Percentiles rank a stretch among this genome's conserved stretches.
Evolutionary conservation across 2,797 vertebrate genomes (phyloP).

Genomic region (Coccyzus lansbergi): DNA sequence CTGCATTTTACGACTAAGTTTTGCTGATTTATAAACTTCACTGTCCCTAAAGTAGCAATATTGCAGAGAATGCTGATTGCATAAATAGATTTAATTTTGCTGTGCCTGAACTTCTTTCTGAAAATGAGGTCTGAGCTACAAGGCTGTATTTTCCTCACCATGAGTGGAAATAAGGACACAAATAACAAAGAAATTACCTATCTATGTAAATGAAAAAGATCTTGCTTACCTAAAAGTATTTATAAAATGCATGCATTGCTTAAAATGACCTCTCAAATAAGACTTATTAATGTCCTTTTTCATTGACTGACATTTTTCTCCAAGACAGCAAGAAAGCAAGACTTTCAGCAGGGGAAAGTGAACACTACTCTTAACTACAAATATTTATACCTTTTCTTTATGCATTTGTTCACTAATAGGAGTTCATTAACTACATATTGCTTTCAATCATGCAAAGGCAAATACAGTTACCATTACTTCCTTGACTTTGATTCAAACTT

Average conservation of each 20-base stretch:
- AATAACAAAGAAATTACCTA: background rate
- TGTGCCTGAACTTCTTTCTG: background rate
- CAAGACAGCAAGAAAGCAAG: background rate
- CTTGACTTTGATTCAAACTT: background rate
- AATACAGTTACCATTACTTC: background rate
- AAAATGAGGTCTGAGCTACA: slow-evolving; percentile 29
- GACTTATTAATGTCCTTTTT: background rate
- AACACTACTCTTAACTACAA: background rate
- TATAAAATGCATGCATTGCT: background rate
- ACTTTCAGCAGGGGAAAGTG: background rate
- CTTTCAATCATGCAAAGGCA: background rate
- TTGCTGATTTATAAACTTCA: slow-evolving; percentile 48
- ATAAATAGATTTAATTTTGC: slow-evolving; percentile 1
- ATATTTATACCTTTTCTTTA: background rate
- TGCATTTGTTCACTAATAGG: background rate
- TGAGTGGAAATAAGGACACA: background rate
- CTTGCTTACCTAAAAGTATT: background rate
- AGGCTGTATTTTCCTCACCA: background rate
- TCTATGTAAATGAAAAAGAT: background rate
- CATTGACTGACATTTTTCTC: background rate
- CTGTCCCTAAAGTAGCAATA: slow-evolving; percentile 11
- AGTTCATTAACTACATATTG: background rate
- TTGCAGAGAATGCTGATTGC: slow-evolving; percentile 18
- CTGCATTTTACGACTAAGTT: slow-evolving; percentile 44
- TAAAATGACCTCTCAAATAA: background rate